These are phyloP conservation scores for Fringilla coelebs DNA, from an alignment of 2,797 vertebrate genomes.

Conservation along the genomic window DNA sequence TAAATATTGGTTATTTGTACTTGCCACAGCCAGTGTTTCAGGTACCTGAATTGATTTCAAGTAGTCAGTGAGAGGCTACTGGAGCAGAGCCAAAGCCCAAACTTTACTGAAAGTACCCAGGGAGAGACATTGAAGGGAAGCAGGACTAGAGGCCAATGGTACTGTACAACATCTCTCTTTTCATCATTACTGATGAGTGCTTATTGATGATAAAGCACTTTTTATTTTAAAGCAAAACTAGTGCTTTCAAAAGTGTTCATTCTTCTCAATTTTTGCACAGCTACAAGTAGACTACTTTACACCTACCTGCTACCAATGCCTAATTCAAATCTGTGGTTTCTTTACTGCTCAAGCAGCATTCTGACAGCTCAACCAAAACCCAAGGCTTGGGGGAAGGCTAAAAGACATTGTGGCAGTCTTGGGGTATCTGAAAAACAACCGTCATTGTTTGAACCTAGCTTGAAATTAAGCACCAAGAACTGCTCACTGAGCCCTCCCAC, in stretches of 20 bases:
- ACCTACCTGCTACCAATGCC: neutral
- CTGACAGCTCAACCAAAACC: neutral
- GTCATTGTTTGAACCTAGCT: neutral
- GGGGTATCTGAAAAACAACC: neutral
- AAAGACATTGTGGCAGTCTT: neutral
- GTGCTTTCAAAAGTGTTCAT: neutral
- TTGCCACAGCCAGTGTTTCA: neutral
- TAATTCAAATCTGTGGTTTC: neutral
- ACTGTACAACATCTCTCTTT: neutral
- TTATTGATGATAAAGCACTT: neutral
- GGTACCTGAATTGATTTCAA: neutral
- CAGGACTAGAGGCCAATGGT: neutral
- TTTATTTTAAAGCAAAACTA: neutral
- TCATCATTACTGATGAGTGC: neutral
- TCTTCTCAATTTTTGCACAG: neutral
- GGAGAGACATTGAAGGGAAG: neutral
- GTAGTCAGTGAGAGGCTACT: neutral
- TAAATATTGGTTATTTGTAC: neutral
- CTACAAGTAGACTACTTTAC: neutral
- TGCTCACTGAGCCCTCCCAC: neutral
- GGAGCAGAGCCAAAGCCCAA: neutral
- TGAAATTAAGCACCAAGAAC: neutral
- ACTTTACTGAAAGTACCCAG: neutral
- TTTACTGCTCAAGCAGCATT: neutral
- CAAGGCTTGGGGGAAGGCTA: neutral